Conservation (phyloP, 1,140 invertebrate genomes). For the Monochamus saltuarius region DNA sequence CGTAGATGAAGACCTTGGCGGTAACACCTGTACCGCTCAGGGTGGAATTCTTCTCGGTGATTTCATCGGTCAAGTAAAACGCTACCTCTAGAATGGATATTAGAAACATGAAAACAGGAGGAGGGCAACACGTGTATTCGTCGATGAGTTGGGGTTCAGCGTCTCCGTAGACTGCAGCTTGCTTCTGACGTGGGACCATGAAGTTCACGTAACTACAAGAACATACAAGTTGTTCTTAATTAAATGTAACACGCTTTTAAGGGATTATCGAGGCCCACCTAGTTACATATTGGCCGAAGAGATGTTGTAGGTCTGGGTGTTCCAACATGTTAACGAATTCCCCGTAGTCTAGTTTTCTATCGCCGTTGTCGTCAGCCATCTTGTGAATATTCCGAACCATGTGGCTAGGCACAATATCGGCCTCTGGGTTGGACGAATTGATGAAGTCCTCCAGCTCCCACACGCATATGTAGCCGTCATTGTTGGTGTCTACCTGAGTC, state of each 20-base stretch:
- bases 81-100: slow-evolving; percentile 70
- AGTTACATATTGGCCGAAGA: slow-evolving; percentile 55
- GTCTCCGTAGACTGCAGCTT: not conserved
- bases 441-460: slow-evolving; percentile 23
- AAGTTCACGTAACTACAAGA: slow-evolving; percentile 26
- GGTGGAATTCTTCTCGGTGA: slow-evolving; percentile 39
- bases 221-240: not conserved
- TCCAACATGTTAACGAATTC: slow-evolving; percentile 80
- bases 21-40: slow-evolving; percentile 51
- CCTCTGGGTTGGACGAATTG: not conserved
- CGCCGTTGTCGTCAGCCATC: slow-evolving; percentile 68
- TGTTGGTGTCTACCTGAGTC: slow-evolving; percentile 27
- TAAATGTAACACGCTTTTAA: no score
- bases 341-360: slow-evolving; percentile 70
- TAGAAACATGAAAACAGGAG: slow-evolving; percentile 80
- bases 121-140: slow-evolving; percentile 81
- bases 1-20: slow-evolving; percentile 80
- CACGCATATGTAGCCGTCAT: slow-evolving; percentile 21
- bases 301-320: slow-evolving; percentile 60
- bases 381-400: slow-evolving; percentile 69
- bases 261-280: slow-evolving; percentile 16
- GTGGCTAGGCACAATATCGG: slow-evolving; percentile 65
- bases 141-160: slow-evolving; percentile 56
- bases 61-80: slow-evolving; percentile 66
- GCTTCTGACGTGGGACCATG: slow-evolving; percentile 20